A percentile compares a stretch with the other conserved stretches of the same genome.
phyloP scores from a whole-genome alignment of 2,888 invertebrate species.

The Drosophila subquinaria region DNA sequence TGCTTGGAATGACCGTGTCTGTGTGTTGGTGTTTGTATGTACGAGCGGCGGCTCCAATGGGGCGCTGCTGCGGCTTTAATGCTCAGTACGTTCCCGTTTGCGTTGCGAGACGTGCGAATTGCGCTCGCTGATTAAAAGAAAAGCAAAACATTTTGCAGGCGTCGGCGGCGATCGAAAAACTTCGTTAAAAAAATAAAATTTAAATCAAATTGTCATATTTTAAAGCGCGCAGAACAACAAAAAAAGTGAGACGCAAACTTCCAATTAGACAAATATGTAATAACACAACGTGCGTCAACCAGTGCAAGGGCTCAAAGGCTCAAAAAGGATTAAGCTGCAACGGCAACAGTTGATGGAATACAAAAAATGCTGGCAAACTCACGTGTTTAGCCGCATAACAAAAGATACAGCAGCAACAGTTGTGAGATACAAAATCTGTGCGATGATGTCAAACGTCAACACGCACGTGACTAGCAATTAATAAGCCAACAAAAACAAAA shows the following conservation, averaged over 20 bases:
- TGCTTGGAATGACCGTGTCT: slow-evolving; percentile 2
- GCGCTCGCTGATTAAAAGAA: slow-evolving; percentile 56
- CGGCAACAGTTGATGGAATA: background rate
- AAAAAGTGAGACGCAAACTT: slow-evolving; percentile 6
- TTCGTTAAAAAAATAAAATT: slow-evolving; percentile 12
- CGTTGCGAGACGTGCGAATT: slow-evolving; percentile 72
- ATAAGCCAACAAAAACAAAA: slow-evolving; percentile 34
- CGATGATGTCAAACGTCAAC: slow-evolving; percentile 36
- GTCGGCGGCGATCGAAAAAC: slow-evolving; percentile 6
- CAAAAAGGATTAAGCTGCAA: slow-evolving; percentile 52
- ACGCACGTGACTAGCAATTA: slow-evolving; percentile 77
- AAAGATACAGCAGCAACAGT: slow-evolving; percentile 14
- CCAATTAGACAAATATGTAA: slow-evolving; percentile 19
- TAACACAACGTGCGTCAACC: slow-evolving; percentile 38
- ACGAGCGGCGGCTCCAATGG: slow-evolving; percentile 56
- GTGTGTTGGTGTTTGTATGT: slow-evolving; percentile 26
- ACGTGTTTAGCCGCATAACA: slow-evolving; percentile 26
- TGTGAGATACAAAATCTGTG: slow-evolving; percentile 39
- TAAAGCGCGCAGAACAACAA: slow-evolving; percentile 8
- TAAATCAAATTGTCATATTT: slow-evolving; percentile 11
- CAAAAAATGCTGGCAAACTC: slow-evolving; percentile 14
- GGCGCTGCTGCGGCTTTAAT: slow-evolving; percentile 52
- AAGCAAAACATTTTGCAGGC: background rate
- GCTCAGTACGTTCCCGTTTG: slow-evolving; percentile 75
- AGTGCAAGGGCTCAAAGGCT: slow-evolving; percentile 35